Percentiles rank a stretch among this genome's conserved stretches.
phyloP scores from a whole-genome alignment of 1,140 invertebrate genomes.

The Colletes gigas region DNA sequence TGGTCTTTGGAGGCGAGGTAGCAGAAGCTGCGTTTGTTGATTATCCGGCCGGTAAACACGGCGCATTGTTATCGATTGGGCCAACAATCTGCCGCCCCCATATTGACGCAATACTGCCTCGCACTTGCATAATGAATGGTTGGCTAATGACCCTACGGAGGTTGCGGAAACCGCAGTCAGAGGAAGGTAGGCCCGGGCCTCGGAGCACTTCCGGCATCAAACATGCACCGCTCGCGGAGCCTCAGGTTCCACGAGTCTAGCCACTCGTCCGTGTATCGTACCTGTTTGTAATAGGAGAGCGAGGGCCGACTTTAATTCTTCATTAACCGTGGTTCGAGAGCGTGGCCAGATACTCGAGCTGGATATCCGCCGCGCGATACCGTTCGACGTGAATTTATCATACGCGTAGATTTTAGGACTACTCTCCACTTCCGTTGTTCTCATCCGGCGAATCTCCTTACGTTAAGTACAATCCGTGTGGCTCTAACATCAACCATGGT shows the following conservation, averaged over 20 bases:
- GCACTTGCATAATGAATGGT: conserved; percentile 78
- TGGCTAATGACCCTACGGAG: conserved; percentile 78
- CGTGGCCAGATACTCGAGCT: background rate
- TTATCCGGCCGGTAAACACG: conserved; percentile 74
- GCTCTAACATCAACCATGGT: background rate
- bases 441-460: background rate
- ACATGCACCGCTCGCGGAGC: conserved; percentile 67
- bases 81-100: conserved; percentile 71
- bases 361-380: conserved; percentile 29
- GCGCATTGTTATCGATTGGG: conserved; percentile 76
- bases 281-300: conserved; percentile 34
- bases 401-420: conserved; percentile 2
- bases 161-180: conserved; percentile 75
- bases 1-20: conserved; percentile 61
- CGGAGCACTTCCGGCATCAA: conserved; percentile 75
- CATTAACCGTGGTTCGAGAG: conserved; percentile 15
- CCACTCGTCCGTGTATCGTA: conserved; percentile 38
- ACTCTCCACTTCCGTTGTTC: background rate
- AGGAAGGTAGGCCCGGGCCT: conserved; percentile 64
- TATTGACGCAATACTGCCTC: conserved; percentile 77
- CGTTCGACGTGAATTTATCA: conserved; percentile 30
- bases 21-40: conserved; percentile 72
- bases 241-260: conserved; percentile 39
- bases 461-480: no score
- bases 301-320: conserved; percentile 48